Conservation (phyloP, 2,113 vertebrate species). For the Callorhinus ursinus region DNA sequence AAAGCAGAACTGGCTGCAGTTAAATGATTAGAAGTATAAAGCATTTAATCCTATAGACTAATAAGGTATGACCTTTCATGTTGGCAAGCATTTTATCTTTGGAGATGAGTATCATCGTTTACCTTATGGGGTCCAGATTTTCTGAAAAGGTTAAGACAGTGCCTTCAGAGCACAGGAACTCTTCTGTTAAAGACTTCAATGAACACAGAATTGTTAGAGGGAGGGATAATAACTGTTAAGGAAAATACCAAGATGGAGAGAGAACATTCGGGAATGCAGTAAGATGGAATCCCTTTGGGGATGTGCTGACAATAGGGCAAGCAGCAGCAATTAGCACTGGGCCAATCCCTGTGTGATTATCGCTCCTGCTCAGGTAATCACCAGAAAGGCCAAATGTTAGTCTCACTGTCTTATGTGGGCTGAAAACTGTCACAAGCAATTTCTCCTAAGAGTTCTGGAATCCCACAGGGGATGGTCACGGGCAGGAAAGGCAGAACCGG, state of each 20-base stretch:
- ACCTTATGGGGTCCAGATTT: constrained; percentile 67
- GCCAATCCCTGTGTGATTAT: not conserved
- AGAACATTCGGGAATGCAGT: constrained; percentile 55
- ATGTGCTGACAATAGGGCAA: constrained; percentile 2
- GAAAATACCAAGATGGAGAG: constrained; percentile 68
- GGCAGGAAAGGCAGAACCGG: not conserved
- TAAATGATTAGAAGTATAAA: constrained; percentile 47
- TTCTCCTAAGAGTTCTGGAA: not conserved
- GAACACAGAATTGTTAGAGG: constrained; percentile 12
- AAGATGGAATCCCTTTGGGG: constrained; percentile 58
- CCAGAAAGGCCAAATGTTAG: not conserved
- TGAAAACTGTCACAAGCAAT: not conserved
- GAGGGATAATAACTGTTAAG: not conserved
- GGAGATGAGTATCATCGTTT: constrained; percentile 74
- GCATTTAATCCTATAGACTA: constrained; percentile 77
- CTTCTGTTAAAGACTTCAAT: constrained; percentile 68
- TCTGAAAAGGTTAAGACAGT: constrained; percentile 79
- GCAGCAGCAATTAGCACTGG: not conserved
- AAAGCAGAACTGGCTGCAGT: not conserved
- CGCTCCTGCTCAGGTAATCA: not conserved
- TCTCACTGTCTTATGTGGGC: not conserved
- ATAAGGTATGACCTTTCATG: constrained; percentile 78
- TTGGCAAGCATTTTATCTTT: constrained; percentile 58
- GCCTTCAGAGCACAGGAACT: constrained; percentile 68
- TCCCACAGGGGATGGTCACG: fast-evolving